A percentile compares a stretch with the other conserved stretches of the same genome.
These are phyloP conservation scores for Noctuana brunneofusca DNA, from an alignment of 2,888 invertebrate genomes.

Conservation along the genomic window DNA sequence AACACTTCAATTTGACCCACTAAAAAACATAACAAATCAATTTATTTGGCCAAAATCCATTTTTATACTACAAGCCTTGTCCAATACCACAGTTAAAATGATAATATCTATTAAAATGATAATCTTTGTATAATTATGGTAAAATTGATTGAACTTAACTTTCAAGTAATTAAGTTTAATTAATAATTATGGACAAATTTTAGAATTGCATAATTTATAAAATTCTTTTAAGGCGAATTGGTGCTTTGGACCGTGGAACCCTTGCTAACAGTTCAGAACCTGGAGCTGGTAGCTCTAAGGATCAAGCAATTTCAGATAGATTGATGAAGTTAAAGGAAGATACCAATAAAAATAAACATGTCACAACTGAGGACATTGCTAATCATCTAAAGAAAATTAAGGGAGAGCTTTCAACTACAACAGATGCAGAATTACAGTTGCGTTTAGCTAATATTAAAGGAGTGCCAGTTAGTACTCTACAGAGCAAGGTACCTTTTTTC, in stretches of 20 bases:
- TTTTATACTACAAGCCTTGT: too few species aligned
- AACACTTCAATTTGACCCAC: too few species aligned
- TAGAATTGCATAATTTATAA: too few species aligned
- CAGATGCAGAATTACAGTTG: slow-evolving; percentile 85
- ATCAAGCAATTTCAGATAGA: slow-evolving; percentile 86
- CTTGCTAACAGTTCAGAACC: slow-evolving; percentile 28
- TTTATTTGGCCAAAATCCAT: too few species aligned
- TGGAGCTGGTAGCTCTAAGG: slow-evolving; percentile 70
- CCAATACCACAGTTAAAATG: too few species aligned
- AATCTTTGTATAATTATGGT: too few species aligned
- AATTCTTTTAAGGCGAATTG: slow-evolving; percentile 45
- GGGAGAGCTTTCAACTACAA: slow-evolving; percentile 68
- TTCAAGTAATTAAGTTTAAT: too few species aligned
- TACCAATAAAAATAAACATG: slow-evolving; percentile 50
- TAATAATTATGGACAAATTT: too few species aligned
- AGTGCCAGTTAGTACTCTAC: slow-evolving; percentile 57
- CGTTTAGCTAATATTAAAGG: slow-evolving; percentile 88
- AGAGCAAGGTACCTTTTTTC: slow-evolving; percentile 63
- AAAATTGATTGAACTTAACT: too few species aligned
- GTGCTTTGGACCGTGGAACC: slow-evolving; percentile 34
- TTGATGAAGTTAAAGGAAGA: slow-evolving; percentile 86
- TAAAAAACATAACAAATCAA: too few species aligned
- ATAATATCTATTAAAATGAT: too few species aligned
- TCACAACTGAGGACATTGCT: slow-evolving; percentile 55
- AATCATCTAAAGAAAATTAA: slow-evolving; percentile 63